phyloP scores from a whole-genome alignment of 2,888 invertebrate genomes.

The Pinctada fucata region DNA sequence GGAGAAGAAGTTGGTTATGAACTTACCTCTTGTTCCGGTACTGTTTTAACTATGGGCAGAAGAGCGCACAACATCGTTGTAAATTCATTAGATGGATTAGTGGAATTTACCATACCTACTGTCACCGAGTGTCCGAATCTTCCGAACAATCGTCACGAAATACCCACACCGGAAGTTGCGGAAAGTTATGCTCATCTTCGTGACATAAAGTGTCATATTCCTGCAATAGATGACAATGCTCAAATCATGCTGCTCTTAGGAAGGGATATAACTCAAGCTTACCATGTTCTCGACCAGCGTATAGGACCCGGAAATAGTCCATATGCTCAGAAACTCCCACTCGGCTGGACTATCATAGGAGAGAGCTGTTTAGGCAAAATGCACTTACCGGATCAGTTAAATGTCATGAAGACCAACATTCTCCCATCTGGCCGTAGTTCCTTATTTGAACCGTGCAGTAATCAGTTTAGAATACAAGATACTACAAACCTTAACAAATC shows the following conservation, averaged over 20 bases:
- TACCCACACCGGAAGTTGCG: slow-evolving; percentile 27
- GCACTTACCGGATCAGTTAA: neutral
- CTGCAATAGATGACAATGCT: slow-evolving; percentile 14
- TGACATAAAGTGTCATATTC: slow-evolving; percentile 5
- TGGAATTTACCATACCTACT: slow-evolving; percentile 5
- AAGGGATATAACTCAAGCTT: slow-evolving; percentile 9
- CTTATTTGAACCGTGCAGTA: neutral
- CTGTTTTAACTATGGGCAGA: slow-evolving; percentile 17
- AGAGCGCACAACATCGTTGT: slow-evolving; percentile 15
- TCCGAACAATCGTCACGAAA: slow-evolving; percentile 17
- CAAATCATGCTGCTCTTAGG: neutral
- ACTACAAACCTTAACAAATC: too few relatives aligned
- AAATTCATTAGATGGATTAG: slow-evolving; percentile 21
- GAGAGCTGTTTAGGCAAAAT: neutral
- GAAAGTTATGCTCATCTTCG: slow-evolving; percentile 15
- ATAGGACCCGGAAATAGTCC: neutral
- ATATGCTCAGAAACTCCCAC: slow-evolving; percentile 3
- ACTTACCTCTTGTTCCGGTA: slow-evolving; percentile 17
- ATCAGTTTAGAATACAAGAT: neutral
- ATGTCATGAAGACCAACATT: slow-evolving; percentile 3
- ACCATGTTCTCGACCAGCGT: slow-evolving; percentile 10
- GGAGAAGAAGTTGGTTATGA: slow-evolving; percentile 15
- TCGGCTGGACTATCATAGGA: slow-evolving; percentile 5
- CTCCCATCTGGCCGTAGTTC: neutral
- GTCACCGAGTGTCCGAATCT: slow-evolving; percentile 23